Evolutionary conservation across 1,140 invertebrate genomes (phyloP), one percentile per base, ranked within the genome.

Genomic region (Trinorchestia longiramus): DNA sequence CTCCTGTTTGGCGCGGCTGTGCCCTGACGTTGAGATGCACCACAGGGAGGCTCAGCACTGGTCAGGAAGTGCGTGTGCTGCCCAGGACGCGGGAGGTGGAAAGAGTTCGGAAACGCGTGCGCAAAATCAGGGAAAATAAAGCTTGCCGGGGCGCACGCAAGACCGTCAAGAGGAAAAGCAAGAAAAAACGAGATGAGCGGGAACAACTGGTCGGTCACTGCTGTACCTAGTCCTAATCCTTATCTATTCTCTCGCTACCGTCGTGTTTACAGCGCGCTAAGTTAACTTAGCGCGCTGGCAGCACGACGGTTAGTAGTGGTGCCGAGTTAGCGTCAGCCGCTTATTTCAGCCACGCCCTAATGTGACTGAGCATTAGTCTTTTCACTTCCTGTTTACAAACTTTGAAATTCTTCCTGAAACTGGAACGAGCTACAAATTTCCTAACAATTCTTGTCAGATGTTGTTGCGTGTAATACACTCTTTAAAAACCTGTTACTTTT

Each of bases 71-170:
- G 4, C 92, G 44, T 0, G 92, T 94, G 43, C 44, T 94, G 92
- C 92, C 92, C 3, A 43, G 92, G 92, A 94, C 92, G 6, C 92
- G 92, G 3, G 92, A 94, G 44, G 92, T 94, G 6, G 92, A 94
- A 44, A 15, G 92, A 0, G 92, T 94, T 0, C 11, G 92, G 44
- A 94, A 47, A 19, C 92, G 92, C 3, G 92, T 94, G 8, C 92
- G 44, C 8, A 94, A n/a, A 40, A 94, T 94, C 41, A 90, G 88
- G 88, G 88, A 90, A 42, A 90, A 4, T 3, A 90, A 90, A 28
- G 88, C 88, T 11, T 11, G 43, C n/a, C 4, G 43, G 41, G 43
- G 43, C 11, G 4, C 42, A 41, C 36, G 36, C 43, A 41, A 4
- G 4, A 0, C 41, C 4, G 8, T 3, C n/a, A 90, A 28, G 88